Conservation (phyloP, 1,140 invertebrate genomes). For the Diploscapter pachys region DNA sequence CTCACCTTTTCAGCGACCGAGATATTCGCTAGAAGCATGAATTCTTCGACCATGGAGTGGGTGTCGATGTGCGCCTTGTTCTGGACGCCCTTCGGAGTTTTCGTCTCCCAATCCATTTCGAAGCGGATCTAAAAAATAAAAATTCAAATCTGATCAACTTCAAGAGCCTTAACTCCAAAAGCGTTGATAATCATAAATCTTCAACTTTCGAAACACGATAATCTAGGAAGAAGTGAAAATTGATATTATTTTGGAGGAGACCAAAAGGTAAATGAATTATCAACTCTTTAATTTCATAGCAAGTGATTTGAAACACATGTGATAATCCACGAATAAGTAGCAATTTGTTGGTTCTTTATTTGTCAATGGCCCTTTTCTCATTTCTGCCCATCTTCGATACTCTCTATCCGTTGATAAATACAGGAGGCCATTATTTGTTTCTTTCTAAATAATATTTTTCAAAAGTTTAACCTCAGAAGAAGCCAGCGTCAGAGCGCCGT, state of each 20-base stretch:
- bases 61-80: slow-evolving; percentile 68
- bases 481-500: slow-evolving; percentile 53
- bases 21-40: slow-evolving; percentile 93
- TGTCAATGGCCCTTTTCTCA: too few species aligned
- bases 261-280: too few species aligned
- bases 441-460: background rate
- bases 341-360: too few species aligned
- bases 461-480: slow-evolving; percentile 44
- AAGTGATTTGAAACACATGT: too few species aligned
- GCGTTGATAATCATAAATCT: too few species aligned
- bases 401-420: background rate
- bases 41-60: slow-evolving; percentile 96
- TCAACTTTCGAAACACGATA: too few species aligned
- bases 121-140: slow-evolving; percentile 41
- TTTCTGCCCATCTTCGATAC: background rate
- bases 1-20: slow-evolving; percentile 75
- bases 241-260: too few species aligned
- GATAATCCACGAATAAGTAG: too few species aligned
- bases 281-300: too few species aligned
- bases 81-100: slow-evolving; percentile 40
- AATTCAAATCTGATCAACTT: slow-evolving; percentile 46
- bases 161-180: too few species aligned
- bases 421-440: background rate
- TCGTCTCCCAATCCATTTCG: slow-evolving; percentile 58
- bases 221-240: too few species aligned